These are phyloP conservation scores for Lagenorhynchus albirostris DNA, from an alignment of 2,113 vertebrate species.

Conservation along the genomic window DNA sequence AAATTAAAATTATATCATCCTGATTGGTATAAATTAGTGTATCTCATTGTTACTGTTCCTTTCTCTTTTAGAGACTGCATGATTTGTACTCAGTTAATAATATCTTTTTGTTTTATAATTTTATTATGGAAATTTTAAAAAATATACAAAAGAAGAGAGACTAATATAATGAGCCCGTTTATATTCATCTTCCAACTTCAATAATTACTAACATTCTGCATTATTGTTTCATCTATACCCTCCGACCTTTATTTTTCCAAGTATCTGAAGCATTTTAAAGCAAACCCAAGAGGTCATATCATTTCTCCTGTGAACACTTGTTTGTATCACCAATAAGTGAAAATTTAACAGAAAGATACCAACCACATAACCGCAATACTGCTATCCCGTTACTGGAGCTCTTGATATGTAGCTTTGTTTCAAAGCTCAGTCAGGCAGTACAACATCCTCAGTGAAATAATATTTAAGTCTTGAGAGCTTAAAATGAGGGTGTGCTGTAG, in stretches of 20 bases:
- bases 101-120: neutral
- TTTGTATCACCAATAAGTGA: neutral
- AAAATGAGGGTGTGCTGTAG: neutral
- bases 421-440: neutral
- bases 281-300: neutral
- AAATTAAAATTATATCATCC: neutral
- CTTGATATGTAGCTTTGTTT: neutral
- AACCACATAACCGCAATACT: neutral
- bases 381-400: neutral
- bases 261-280: neutral
- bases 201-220: neutral
- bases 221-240: neutral
- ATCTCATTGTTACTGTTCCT: neutral
- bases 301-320: neutral
- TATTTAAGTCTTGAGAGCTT: neutral
- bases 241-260: neutral
- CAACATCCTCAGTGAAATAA: neutral
- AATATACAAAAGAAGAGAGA: neutral
- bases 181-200: neutral
- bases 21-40: neutral
- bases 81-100: neutral
- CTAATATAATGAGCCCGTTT: neutral
- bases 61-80: neutral
- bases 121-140: neutral
- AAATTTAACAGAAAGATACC: neutral